Evolutionary conservation across 2,113 vertebrate species (phyloP), one percentile per base, ranked within the genome.

Genomic region (Thalassarche chlororhynchos): DNA sequence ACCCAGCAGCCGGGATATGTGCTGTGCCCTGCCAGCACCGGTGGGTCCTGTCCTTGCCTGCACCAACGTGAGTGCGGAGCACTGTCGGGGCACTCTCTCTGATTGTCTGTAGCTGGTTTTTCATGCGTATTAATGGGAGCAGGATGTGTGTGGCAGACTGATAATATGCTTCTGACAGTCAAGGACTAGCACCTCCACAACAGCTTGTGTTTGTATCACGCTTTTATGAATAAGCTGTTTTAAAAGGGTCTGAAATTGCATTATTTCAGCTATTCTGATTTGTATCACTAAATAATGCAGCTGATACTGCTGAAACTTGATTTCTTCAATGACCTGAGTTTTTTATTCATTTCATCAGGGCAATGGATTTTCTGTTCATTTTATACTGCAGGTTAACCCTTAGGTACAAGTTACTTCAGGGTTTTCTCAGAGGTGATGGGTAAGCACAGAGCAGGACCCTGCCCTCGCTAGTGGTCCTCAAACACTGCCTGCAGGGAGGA

Each of bases 191-290:
- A 87, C 55, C 54, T 90, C 84, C 89, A 90, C 87, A 91, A 70
- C 91, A 96, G 87, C 84, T 94, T 93, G 89, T 94, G 91, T 96
- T 96, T 71, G 28, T 84, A 74, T 94, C 85, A 18, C 76, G 32
- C 64, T 78, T 87, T 20, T 36, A 44, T 80, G 85, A 96, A 91
- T 75, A 93, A 91, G 87, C 75, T 96, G 76, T 69, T 96, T 75
- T 71, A 29, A 95, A 93, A 94, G 76, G 70, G 29, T 80, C 87
- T 90, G 71, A 74, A 96, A 82, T 88, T 60, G 76, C 91, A 83
- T 97, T 96, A 95, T 96, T 96, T 91, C 75, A 55, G 62, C 74
- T 85, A 31, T 94, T 94, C 54, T 87, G 89, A 91, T 95, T 91
- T 94, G 66, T 94, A 90, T 93, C 93, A 29, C 26, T 60, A 91